phyloP scores from a whole-genome alignment of 2,888 invertebrate genomes.

The Lasioglossum zephyrum region DNA sequence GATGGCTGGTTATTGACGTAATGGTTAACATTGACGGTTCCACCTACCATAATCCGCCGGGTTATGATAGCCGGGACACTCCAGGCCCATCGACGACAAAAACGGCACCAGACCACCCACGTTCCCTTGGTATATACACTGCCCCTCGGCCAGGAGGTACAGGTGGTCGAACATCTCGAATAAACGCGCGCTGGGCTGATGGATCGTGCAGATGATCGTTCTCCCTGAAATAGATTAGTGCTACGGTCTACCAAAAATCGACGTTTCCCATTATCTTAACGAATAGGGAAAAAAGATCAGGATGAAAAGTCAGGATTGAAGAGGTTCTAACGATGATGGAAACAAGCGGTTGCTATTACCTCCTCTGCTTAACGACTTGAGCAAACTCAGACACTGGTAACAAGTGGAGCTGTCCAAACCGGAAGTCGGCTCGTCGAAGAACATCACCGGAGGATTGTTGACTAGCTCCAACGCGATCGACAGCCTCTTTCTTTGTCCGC shows the following conservation, averaged over 20 bases:
- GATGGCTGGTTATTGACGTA: too few species aligned
- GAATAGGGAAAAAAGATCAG: too few species aligned
- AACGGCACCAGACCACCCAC: constrained; percentile 94
- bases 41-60: constrained; percentile 96
- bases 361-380: constrained; percentile 94
- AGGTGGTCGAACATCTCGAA: constrained; percentile 98
- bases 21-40: neutral
- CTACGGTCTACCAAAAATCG: neutral
- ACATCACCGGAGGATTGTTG: constrained; percentile 98
- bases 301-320: neutral
- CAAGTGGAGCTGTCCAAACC: constrained; percentile 97
- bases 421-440: constrained; percentile 97
- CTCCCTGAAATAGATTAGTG: constrained; percentile 85
- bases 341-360: constrained; percentile 78
- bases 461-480: constrained; percentile 97
- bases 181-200: constrained; percentile 97
- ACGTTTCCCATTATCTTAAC: neutral
- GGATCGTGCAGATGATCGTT: constrained; percentile 98
- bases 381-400: constrained; percentile 95
- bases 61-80: constrained; percentile 98
- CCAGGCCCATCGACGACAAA: constrained; percentile 92
- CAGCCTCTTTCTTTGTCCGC: constrained; percentile 95
- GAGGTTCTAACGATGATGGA: neutral
- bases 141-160: constrained; percentile 96
- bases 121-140: constrained; percentile 96